phyloP scores from a whole-genome alignment of 2,888 invertebrate species.

The Drosophila mimica region DNA sequence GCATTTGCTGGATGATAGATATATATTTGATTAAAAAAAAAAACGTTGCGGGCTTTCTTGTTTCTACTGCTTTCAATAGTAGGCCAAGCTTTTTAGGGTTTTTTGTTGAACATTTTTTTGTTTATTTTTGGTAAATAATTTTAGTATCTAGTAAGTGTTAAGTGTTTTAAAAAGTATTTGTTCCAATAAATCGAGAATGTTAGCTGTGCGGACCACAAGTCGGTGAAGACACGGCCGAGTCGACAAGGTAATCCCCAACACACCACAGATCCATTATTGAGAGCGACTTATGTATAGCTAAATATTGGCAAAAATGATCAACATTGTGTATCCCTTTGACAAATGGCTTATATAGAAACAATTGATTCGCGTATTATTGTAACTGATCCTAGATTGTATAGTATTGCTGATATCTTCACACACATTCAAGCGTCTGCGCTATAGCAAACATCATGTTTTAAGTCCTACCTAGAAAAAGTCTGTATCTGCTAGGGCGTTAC shows the following conservation, averaged over 20 bases:
- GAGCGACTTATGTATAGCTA: not conserved
- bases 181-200: constrained; percentile 32
- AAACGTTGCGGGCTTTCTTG: constrained; percentile 16
- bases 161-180: constrained; percentile 34
- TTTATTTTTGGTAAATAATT: constrained; percentile 64
- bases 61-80: constrained; percentile 33
- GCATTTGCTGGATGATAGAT: not conserved
- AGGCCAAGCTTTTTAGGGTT: constrained; percentile 28
- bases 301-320: not conserved
- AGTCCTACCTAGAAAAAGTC: not conserved
- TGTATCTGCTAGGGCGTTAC: not conserved
- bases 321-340: not conserved
- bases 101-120: constrained; percentile 26
- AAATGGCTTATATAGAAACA: not conserved
- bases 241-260: constrained; percentile 39
- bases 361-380: not conserved
- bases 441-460: not conserved
- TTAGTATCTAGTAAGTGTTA: constrained; percentile 57
- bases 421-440: not conserved
- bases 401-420: not conserved
- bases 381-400: not conserved
- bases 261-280: not conserved
- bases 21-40: not conserved
- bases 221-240: constrained; percentile 28
- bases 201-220: constrained; percentile 32